Evolutionary conservation across 2,888 invertebrate genomes (phyloP), one percentile per base, ranked within the genome.

Genomic region (Blera fallax): DNA sequence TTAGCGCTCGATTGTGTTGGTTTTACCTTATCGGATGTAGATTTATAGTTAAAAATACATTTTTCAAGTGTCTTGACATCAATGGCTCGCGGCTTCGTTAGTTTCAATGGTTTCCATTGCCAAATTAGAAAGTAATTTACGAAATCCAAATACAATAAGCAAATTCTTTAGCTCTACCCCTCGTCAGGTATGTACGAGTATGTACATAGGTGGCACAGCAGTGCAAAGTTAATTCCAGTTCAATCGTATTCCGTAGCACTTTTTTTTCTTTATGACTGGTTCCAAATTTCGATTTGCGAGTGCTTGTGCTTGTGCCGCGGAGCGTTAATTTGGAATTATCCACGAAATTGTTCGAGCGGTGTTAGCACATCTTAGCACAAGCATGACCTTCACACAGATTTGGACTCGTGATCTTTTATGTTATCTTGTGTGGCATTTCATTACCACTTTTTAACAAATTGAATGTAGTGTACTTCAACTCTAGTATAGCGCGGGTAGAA

Each of bases 21-120:
- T 16, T 69, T 58, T 84, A 74, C 73, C 82, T 80, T 73, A 74
- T 32, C 85, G 62, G 45, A 32, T 24, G 24, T 50, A 7, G 58
- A 18, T 48, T 32, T 14, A 24, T 14, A 24, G 16, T 16, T 29
- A 60, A 34, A 60, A 72, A 72, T 34, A 52, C 54, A 83, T 67
- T 76, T 7, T 82, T 88, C 82, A 83, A 88, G 89, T 89, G 88
- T 32, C 45, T 84, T 89, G 88, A 88, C 88, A 89, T 87, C 87
- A 88, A 89, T 89, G 87, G 82, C 85, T 87, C 29, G 78, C 16
- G 29, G 43, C 60, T 52, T 89, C 4, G 1, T 40, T 40, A 89
- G 80, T 16, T 29, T 16, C 29, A 14, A 29, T 54, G 5, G 32
- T n/a, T 40, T 14, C 29, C 48, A 65, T 58, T 70, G 64, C 70